Evolutionary conservation across 2,797 vertebrate species (phyloP).

Genomic region (Pangasius macronema): DNA sequence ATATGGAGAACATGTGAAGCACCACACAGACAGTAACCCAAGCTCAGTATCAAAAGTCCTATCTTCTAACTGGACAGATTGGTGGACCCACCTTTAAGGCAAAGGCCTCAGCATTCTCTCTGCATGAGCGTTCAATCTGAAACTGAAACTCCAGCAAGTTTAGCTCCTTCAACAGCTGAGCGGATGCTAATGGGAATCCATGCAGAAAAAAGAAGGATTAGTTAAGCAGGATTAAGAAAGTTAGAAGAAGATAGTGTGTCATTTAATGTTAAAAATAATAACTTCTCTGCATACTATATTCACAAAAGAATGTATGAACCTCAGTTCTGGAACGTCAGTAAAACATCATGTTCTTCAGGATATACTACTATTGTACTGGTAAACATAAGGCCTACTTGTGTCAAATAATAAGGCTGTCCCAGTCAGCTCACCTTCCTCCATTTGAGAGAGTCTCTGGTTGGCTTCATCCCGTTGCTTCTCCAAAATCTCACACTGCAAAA

Average conservation of each 20-base stretch:
- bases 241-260: not conserved
- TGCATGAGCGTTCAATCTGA: conserved; percentile 73
- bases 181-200: conserved; percentile 63
- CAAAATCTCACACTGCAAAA: conserved; percentile 62
- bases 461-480: conserved; percentile 66
- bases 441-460: conserved; percentile 66
- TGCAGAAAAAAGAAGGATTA: not conserved
- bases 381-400: not conserved
- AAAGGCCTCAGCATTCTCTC: conserved; percentile 72
- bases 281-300: not conserved
- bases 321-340: not conserved
- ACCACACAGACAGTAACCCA: not conserved
- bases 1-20: not conserved
- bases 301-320: not conserved
- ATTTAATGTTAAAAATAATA: not conserved
- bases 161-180: conserved; percentile 78
- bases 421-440: conserved; percentile 73
- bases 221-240: not conserved
- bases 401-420: not conserved
- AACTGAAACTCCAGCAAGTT: conserved; percentile 74
- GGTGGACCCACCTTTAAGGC: conserved; percentile 69
- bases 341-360: not conserved
- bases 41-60: not conserved
- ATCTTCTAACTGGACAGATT: not conserved
- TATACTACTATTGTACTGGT: not conserved